phyloP scores from a whole-genome alignment of 2,113 vertebrate species.

The Hassar affinis region DNA sequence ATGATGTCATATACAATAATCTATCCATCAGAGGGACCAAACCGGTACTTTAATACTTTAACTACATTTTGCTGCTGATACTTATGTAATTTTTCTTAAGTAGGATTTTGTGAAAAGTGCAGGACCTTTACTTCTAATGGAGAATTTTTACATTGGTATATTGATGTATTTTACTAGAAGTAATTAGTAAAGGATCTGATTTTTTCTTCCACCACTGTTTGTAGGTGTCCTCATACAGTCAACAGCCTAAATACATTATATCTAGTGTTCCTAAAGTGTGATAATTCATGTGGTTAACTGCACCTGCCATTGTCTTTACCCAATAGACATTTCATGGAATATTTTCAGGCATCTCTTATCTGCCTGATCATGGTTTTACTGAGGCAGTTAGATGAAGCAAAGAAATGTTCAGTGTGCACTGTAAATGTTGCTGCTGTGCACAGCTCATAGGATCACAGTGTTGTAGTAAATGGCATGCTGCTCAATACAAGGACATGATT shows the following conservation, averaged over 20 bases:
- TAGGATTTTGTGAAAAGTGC: too few species aligned
- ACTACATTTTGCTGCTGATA: too few species aligned
- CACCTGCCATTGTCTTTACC: neutral
- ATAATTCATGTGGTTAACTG: constrained; percentile 30
- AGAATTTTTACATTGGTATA: too few species aligned
- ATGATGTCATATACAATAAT: too few species aligned
- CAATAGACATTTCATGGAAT: constrained; percentile 27
- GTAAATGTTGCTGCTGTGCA: constrained; percentile 21
- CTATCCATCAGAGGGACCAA: too few species aligned
- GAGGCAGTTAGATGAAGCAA: constrained; percentile 23
- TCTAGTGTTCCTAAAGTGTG: constrained; percentile 20
- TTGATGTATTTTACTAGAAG: too few species aligned
- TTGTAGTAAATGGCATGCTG: neutral
- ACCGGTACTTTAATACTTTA: too few species aligned
- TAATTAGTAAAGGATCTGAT: too few species aligned
- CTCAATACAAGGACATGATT: constrained; percentile 32
- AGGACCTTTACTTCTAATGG: too few species aligned
- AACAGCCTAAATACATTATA: constrained; percentile 23
- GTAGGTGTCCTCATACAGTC: too few species aligned
- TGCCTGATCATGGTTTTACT: constrained; percentile 9
- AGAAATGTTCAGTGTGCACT: constrained; percentile 12
- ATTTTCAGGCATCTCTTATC: constrained; percentile 23
- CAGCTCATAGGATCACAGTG: constrained; percentile 33
- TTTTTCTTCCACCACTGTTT: too few species aligned
- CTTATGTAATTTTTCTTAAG: too few species aligned